Percentiles rank a stretch among this genome's conserved stretches.
Evolutionary conservation across 2,113 vertebrate species (phyloP).

Genomic region (Cottus gobio): DNA sequence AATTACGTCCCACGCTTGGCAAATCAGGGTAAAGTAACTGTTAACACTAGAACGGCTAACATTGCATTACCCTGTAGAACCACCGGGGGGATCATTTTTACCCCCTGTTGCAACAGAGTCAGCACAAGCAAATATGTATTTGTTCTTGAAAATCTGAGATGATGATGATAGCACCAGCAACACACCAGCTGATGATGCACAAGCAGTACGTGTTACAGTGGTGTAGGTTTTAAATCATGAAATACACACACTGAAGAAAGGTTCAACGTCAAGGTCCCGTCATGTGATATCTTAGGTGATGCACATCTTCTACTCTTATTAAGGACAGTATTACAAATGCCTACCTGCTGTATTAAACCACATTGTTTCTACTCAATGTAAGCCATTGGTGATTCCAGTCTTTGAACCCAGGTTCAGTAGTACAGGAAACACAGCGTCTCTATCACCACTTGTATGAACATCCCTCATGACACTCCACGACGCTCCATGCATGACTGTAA

Average conservation of each 20-base stretch:
- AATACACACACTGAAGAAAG: not conserved
- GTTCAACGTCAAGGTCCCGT: not conserved
- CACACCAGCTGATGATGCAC: constrained; percentile 13
- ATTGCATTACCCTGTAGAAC: not conserved
- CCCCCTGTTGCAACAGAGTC: not conserved
- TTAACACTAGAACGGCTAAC: constrained; percentile 60
- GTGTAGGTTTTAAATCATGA: not conserved
- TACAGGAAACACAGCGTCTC: constrained; percentile 18
- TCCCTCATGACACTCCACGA: constrained; percentile 32
- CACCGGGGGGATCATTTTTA: not conserved
- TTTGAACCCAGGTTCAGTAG: not conserved
- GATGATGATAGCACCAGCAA: constrained; percentile 73
- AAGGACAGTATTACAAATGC: not conserved
- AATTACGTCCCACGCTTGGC: constrained; percentile 76
- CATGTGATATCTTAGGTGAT: not conserved
- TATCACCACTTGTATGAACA: not conserved
- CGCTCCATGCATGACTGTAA: too few species aligned
- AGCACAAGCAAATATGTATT: not conserved
- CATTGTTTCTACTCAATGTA: not conserved
- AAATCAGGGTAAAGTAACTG: constrained; percentile 75
- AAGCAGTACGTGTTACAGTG: not conserved
- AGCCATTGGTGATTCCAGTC: not conserved
- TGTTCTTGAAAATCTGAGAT: constrained; percentile 33
- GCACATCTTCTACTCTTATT: not conserved
- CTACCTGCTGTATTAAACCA: not conserved